Percentiles rank a stretch among this genome's conserved stretches.
phyloP scores from a whole-genome alignment of 2,113 vertebrate species.

The Sinocyclocheilus anshuiensis region DNA sequence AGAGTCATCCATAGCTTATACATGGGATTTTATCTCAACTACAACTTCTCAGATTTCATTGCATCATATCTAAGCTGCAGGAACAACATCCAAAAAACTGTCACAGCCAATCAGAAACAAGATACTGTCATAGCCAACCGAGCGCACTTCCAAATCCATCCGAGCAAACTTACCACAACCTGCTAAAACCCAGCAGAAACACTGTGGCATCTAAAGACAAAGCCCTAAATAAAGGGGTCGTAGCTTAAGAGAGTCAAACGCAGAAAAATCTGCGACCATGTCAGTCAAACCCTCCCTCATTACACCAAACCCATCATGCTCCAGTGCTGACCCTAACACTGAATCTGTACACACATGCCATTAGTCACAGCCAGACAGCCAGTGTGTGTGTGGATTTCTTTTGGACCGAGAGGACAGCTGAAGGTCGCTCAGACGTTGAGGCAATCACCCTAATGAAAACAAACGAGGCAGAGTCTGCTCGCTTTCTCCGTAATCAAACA shows the following conservation, averaged over 20 bases:
- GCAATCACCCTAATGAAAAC: constrained; percentile 83
- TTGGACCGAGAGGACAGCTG: constrained; percentile 66
- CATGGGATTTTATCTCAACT: neutral
- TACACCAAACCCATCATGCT: constrained; percentile 53
- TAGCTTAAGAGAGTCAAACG: neutral
- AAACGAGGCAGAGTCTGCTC: constrained; percentile 73
- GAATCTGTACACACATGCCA: constrained; percentile 51
- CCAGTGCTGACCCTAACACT: constrained; percentile 47
- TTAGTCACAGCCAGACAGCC: constrained; percentile 58
- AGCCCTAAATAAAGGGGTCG: neutral
- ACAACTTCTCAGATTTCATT: constrained; percentile 31
- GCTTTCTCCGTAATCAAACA: constrained; percentile 72
- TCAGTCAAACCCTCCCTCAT: constrained; percentile 48
- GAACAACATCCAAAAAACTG: constrained; percentile 51
- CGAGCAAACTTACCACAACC: neutral
- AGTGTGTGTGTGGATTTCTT: constrained; percentile 53
- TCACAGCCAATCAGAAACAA: constrained; percentile 43
- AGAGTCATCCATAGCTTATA: neutral
- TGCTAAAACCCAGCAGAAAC: neutral
- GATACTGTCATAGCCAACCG: constrained; percentile 16
- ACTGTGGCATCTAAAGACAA: neutral
- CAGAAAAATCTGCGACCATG: constrained; percentile 32
- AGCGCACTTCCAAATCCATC: constrained; percentile 3
- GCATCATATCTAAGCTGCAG: constrained; percentile 60
- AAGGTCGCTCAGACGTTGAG: constrained; percentile 78